Evolutionary conservation across 2,113 vertebrate species (phyloP), one percentile per base, ranked within the genome.

Genomic region (Macquaria australasica): DNA sequence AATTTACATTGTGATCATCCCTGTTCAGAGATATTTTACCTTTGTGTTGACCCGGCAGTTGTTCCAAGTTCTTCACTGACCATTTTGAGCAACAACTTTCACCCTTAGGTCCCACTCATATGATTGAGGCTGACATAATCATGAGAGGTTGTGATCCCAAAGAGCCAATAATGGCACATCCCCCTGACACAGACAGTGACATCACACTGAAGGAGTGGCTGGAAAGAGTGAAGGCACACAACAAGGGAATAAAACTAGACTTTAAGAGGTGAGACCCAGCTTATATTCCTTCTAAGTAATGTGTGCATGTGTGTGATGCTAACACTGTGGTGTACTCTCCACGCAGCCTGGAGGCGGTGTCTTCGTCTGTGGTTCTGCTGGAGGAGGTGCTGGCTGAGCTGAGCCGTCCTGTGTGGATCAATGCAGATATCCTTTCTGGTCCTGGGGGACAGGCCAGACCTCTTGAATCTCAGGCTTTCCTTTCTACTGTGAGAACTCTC

Each of bases 161-260:
- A 76, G 96, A 97, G 2, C 97, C 98, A 0, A 85, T 99, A 88
- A 98, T 99, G 97, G 98, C 97, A 3, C 98, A 99, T 21, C 98
- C 98, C 3, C 98, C 98, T 0, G 95, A 97, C 77, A 97, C 93
- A 0, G 95, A 96, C 91, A 98, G 97, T 56, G 97, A 99, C 91
- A 96, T 97, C 83, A 97, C 97, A 0, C 89, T 99, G 66, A 91
- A 89, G 81, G 96, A 98, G 9, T 99, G 97, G 97, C 94, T 99
- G 59, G 28, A 92, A 28, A 92, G 77, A 75, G 94, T 97, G 16
- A 83, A 56, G 41, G 58, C 37, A 31, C 96, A 95, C 20, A 16
- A 91, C 31, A 97, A 97, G 91, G 98, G 98, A 84, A 96, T 99
- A 75, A 99, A 99, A 84, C 93, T 99, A 72, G 98, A 99, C 91